Base-by-base conservation (phyloP, 2,888 invertebrate species). In the Scaptomyza reducta region DNA sequence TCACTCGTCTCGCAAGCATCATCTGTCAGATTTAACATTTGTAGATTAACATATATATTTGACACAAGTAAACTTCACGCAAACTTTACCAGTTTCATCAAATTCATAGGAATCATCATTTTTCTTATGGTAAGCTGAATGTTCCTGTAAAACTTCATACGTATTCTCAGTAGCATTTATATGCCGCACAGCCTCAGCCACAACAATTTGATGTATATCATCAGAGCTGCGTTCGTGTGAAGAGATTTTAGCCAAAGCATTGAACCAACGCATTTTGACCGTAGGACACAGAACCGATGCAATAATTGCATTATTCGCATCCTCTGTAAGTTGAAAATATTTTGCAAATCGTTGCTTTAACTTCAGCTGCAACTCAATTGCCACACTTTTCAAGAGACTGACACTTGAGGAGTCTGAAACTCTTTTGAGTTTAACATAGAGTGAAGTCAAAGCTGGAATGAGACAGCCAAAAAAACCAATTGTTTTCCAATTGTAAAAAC, bases 61-160 rank as follows among this genome's bases (percentile, higher is more conserved):
- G 18, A 11, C 6, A 29, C 9, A 9, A 31, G 22, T 11, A 10
- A 0, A 14, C 6, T 16, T 29, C 18, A 7, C 1, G 0, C 22
- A 1, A 6, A 14, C 9, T 35, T 14, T 42, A 74, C 74, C 78
- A 31, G 68, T 33, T 16, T 74, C 78, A 33, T 68, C 78, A 16
- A 74, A 74, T 42, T 78, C 74, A 22, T 78, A 78, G 41, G 74
- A 74, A 56, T 74, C 74, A 35, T 74, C 58, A n/a, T 54, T 70
- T 9, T 29, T 38, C 10, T 55, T 61, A 3, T 33, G 31, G 2
- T 40, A n/a, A 11, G 27, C 22, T 3, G 45, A 10, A n/a, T n/a
- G 35, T 35, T 60, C 42, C 16, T 18, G n/a, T 0, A n/a, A 18
- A 25, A 18, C 13, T n/a, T 56, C 50, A 10, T 41, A 25, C 3